Conservation (phyloP, 2,797 vertebrate species). For the Notolabrus celidotus region DNA sequence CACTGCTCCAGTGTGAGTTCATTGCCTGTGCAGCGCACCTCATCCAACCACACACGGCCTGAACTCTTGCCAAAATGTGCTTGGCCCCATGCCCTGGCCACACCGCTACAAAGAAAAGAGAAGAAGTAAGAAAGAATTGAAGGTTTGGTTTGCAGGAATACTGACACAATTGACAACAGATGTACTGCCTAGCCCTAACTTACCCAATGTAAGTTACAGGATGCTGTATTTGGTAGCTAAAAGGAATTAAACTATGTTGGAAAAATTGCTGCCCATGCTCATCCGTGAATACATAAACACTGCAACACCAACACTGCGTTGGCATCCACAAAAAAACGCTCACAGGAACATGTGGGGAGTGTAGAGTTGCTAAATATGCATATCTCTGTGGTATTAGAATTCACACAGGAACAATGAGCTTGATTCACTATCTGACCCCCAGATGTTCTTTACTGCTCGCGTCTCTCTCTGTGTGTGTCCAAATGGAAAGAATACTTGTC, state of each 20-base stretch:
- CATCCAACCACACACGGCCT: slow-evolving; percentile 91
- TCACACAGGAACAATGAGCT: slow-evolving; percentile 76
- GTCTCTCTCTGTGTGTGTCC: slow-evolving; percentile 67
- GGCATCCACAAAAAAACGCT: slow-evolving; percentile 33
- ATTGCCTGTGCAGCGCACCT: slow-evolving; percentile 95
- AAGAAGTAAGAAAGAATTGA: slow-evolving; percentile 1
- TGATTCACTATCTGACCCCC: slow-evolving; percentile 79
- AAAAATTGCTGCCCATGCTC: not conserved
- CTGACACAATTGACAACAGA: slow-evolving; percentile 33
- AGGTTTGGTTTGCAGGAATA: slow-evolving; percentile 8
- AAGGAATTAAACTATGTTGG: not conserved
- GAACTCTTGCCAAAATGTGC: slow-evolving; percentile 93
- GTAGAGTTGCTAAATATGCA: slow-evolving; percentile 69
- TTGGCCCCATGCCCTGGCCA: slow-evolving; percentile 90
- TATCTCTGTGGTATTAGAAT: slow-evolving; percentile 66
- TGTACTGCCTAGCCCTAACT: slow-evolving; percentile 1
- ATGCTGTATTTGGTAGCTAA: slow-evolving; percentile 5
- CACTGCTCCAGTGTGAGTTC: slow-evolving; percentile 96
- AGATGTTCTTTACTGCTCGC: slow-evolving; percentile 75
- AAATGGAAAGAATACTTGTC: slow-evolving; percentile 80
- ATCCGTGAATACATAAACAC: slow-evolving; percentile 28
- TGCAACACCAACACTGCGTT: slow-evolving; percentile 28
- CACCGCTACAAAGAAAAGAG: slow-evolving; percentile 82
- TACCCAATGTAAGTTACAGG: not conserved
- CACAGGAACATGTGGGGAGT: slow-evolving; percentile 34